Conservation (phyloP, 2,113 vertebrate species). For the Scomber japonicus region DNA sequence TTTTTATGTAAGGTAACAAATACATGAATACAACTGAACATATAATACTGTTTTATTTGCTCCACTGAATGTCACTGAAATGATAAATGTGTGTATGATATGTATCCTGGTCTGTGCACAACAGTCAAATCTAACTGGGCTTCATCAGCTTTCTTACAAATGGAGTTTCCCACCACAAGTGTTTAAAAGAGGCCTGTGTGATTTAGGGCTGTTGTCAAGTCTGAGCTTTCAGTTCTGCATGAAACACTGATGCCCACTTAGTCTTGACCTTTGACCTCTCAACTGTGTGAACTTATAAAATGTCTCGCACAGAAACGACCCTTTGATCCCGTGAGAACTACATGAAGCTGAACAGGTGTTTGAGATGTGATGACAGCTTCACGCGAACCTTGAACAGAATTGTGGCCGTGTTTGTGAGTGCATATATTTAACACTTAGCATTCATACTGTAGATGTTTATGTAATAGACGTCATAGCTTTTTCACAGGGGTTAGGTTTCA, state of each 20-base stretch:
- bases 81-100: no score
- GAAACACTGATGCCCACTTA: not conserved
- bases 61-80: no score
- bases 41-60: no score
- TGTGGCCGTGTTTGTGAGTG: not conserved
- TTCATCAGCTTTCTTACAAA: not conserved
- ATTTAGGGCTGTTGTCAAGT: conserved; percentile 7
- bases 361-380: not conserved
- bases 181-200: not conserved
- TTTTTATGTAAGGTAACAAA: no score
- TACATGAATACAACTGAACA: no score
- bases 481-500: not conserved
- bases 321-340: not conserved
- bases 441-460: not conserved
- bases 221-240: conserved; percentile 10
- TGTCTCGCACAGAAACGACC: not conserved
- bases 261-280: conserved; percentile 1
- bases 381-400: conserved; percentile 5
- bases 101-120: not conserved
- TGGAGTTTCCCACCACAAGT: not conserved
- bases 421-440: not conserved
- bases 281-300: conserved; percentile 3
- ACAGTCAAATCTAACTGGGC: not conserved
- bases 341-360: conserved; percentile 43
- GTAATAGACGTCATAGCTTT: not conserved